Conservation (phyloP, 2,797 vertebrate species). For the Melanogrammus aeglefinus region DNA sequence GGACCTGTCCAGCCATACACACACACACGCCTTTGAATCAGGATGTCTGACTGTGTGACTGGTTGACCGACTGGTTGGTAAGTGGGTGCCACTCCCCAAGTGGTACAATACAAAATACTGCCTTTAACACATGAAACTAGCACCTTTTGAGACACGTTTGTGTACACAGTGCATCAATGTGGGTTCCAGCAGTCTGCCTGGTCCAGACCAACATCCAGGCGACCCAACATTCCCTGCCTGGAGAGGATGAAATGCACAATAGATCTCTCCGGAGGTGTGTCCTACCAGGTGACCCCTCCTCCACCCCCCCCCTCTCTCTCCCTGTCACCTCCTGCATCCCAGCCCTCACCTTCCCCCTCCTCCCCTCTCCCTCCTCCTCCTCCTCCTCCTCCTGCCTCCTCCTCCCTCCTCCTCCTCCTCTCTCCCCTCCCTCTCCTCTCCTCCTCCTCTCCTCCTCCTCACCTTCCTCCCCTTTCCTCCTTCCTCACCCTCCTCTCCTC, state of each 20-base stretch:
- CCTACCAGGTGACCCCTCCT: not conserved
- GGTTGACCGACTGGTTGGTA: too few species aligned
- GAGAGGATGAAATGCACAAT: not conserved
- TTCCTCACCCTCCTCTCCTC: not conserved
- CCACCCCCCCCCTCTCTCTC: not conserved
- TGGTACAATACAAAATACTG: not conserved
- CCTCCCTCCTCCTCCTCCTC: too few species aligned
- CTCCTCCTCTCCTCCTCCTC: too few species aligned
- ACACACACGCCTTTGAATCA: not conserved
- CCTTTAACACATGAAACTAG: not conserved
- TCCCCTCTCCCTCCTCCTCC: too few species aligned
- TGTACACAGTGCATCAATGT: not conserved
- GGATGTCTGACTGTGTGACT: too few species aligned
- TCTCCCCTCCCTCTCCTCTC: too few species aligned
- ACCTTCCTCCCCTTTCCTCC: too few species aligned
- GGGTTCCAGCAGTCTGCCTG: not conserved
- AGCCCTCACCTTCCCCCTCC: not conserved
- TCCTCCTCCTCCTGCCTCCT: too few species aligned
- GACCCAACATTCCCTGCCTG: not conserved
- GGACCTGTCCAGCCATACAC: not conserved
- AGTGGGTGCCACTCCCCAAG: not conserved
- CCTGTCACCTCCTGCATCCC: not conserved
- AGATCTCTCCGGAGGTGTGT: not conserved
- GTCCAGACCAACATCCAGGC: not conserved
- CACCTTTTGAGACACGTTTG: not conserved